Conservation (phyloP, 2,113 vertebrate genomes). For the Macrotis lagotis region DNA sequence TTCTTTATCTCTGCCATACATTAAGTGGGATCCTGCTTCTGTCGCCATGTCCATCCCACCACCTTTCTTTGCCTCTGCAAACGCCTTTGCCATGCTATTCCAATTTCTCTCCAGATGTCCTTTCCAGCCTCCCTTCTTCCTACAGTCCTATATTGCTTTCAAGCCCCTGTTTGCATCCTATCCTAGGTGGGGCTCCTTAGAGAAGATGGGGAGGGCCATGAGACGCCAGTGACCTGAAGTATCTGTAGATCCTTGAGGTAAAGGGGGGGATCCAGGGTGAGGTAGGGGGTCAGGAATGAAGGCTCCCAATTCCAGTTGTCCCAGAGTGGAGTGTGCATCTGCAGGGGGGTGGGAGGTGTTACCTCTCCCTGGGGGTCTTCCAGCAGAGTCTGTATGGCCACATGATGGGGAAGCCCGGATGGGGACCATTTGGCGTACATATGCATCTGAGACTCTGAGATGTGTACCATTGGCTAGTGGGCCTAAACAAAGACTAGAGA, state of each 20-base stretch:
- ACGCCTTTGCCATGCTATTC: background rate
- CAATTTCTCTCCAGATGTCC: background rate
- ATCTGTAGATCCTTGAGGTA: too few species aligned
- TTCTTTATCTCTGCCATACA: background rate
- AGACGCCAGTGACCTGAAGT: background rate
- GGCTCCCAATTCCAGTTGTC: background rate
- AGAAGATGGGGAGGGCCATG: background rate
- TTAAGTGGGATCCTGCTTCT: too few species aligned
- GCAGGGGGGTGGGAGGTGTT: too few species aligned
- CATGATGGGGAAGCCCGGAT: fast-evolving
- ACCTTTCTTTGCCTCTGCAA: background rate
- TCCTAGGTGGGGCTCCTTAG: background rate
- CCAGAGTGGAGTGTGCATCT: background rate
- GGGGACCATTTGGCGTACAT: background rate
- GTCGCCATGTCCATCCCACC: background rate
- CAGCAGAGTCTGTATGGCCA: background rate
- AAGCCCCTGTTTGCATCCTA: background rate
- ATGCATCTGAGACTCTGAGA: background rate
- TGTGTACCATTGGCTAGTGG: background rate
- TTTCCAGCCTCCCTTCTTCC: background rate
- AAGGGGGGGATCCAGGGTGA: background rate
- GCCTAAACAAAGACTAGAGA: background rate
- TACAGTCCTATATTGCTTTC: background rate
- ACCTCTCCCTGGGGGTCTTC: background rate
- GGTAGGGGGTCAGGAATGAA: background rate